A percentile compares a stretch with the other conserved stretches of the same genome.
Evolutionary conservation across 2,888 invertebrate species (phyloP).

Genomic region (Cybosia mesomella): DNA sequence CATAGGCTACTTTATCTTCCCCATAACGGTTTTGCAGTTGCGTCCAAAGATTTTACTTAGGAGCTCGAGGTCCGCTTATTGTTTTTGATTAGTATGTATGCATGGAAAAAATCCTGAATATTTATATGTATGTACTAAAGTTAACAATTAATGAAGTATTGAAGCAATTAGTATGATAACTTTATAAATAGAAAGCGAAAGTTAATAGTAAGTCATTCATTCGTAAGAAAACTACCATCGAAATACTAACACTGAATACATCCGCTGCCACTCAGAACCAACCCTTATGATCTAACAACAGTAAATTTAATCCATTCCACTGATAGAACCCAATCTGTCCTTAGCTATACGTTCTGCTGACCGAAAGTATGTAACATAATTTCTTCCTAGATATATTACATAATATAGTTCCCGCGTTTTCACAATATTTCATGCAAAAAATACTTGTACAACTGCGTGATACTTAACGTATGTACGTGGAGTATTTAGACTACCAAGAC

Average conservation of each 20-base stretch:
- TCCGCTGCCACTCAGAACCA: neutral
- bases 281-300: constrained; percentile 16
- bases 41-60: no score
- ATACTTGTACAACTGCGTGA: neutral
- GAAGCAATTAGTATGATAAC: neutral
- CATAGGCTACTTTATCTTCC: no score
- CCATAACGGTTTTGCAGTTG: no score
- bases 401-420: neutral
- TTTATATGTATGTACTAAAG: no score
- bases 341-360: constrained; percentile 28
- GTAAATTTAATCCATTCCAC: constrained; percentile 47
- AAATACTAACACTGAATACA: neutral
- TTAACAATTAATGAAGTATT: neutral
- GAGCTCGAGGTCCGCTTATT: no score
- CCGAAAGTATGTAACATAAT: neutral
- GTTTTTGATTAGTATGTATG: no score
- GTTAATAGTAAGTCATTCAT: neutral
- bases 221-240: neutral
- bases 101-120: neutral
- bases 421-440: neutral
- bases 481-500: no score
- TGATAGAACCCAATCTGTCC: constrained; percentile 32
- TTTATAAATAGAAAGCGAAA: neutral
- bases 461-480: no score
- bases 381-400: neutral